A percentile compares a stretch with the other conserved stretches of the same genome.
Conservation (phyloP, 2,113 vertebrate species). For the Pithys albifrons region DNA sequence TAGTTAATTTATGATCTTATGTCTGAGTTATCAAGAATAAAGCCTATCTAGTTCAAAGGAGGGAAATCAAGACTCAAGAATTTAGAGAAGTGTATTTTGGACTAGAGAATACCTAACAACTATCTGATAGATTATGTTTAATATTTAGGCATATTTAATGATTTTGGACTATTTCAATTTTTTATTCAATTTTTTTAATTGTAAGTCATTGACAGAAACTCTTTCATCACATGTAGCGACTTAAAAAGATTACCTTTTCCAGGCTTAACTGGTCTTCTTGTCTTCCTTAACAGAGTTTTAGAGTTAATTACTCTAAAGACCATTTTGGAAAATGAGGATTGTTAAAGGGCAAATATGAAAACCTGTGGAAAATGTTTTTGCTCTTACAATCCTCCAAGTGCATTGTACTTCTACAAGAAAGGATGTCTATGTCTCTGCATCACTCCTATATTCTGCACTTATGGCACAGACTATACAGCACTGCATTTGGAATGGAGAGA, state of each 20-base stretch:
- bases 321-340: background rate
- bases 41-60: background rate
- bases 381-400: background rate
- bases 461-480: background rate
- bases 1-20: background rate
- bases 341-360: background rate
- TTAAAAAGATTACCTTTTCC: background rate
- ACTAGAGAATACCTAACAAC: background rate
- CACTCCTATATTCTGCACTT: background rate
- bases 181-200: background rate
- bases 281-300: background rate
- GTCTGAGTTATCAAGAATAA: background rate
- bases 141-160: background rate
- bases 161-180: background rate
- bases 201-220: background rate
- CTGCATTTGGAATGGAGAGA: background rate
- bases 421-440: background rate
- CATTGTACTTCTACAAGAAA: background rate
- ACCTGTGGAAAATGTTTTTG: background rate
- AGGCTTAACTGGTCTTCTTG: background rate
- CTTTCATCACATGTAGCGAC: background rate
- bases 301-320: background rate
- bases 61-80: background rate
- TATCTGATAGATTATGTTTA: background rate
- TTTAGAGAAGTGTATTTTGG: background rate